A percentile compares a stretch with the other conserved stretches of the same genome.
phyloP scores from a whole-genome alignment of 2,888 invertebrate species.

The Patella caerulea region DNA sequence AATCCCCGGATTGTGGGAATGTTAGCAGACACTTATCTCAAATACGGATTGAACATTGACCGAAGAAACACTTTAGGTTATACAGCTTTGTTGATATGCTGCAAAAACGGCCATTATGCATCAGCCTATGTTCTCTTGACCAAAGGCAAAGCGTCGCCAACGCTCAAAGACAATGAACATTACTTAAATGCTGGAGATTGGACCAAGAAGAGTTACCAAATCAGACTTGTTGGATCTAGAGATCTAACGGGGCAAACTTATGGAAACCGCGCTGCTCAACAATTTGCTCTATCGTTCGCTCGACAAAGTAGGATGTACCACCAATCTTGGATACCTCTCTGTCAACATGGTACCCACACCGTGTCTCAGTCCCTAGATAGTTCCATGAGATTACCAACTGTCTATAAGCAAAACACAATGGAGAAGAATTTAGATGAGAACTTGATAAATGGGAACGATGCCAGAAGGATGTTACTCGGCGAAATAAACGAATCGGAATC shows the following conservation, averaged over 20 bases:
- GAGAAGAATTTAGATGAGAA: slow-evolving; percentile 39
- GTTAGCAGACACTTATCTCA: slow-evolving; percentile 49
- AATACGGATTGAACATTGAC: slow-evolving; percentile 64
- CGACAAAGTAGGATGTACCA: slow-evolving; percentile 62
- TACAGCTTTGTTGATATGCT: slow-evolving; percentile 65
- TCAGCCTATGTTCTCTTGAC: slow-evolving; percentile 61
- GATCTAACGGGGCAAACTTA: neutral
- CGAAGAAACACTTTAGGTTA: slow-evolving; percentile 64
- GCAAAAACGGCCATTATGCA: slow-evolving; percentile 64
- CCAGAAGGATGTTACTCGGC: slow-evolving; percentile 52
- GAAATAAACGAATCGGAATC: slow-evolving; percentile 48
- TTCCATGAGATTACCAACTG: slow-evolving; percentile 43
- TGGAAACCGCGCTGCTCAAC: slow-evolving; percentile 19
- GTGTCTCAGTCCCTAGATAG: slow-evolving; percentile 44
- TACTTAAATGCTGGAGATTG: slow-evolving; percentile 64
- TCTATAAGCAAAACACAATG: slow-evolving; percentile 35
- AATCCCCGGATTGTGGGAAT: slow-evolving; percentile 58
- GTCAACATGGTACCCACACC: slow-evolving; percentile 48
- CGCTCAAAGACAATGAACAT: slow-evolving; percentile 63
- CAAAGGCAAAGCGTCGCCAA: slow-evolving; percentile 58
- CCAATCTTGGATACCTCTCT: slow-evolving; percentile 45
- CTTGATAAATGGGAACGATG: slow-evolving; percentile 50
- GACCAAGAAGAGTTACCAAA: slow-evolving; percentile 46
- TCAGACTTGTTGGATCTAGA: slow-evolving; percentile 21
- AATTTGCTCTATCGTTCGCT: slow-evolving; percentile 44